A percentile compares a stretch with the other conserved stretches of the same genome.
phyloP scores from a whole-genome alignment of 2,888 invertebrate species.

The Koerneria pararmatus region DNA sequence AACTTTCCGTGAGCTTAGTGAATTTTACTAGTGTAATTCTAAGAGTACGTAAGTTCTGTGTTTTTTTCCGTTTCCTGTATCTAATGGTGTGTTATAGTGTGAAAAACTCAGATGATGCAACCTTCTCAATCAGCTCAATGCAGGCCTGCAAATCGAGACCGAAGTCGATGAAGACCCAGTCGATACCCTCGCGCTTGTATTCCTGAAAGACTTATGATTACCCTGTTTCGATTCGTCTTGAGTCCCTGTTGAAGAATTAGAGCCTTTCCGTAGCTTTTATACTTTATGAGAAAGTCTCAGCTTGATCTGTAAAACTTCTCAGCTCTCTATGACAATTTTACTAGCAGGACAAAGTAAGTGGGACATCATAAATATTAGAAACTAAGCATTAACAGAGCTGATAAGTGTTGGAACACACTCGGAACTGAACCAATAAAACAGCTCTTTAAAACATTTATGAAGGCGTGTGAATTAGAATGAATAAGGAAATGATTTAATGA shows the following conservation, averaged over 20 bases:
- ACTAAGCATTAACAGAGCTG: too few species aligned
- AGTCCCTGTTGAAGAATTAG: constrained; percentile 67
- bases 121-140: constrained; percentile 93
- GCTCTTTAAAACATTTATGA: too few species aligned
- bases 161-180: constrained; percentile 95
- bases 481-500: background rate
- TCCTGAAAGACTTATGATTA: constrained; percentile 24
- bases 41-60: background rate
- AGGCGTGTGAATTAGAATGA: background rate
- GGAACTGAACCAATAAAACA: too few species aligned
- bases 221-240: background rate
- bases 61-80: too few species aligned
- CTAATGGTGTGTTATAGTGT: too few species aligned
- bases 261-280: background rate
- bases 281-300: too few species aligned
- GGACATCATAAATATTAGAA: too few species aligned
- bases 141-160: constrained; percentile 94
- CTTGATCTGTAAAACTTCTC: too few species aligned
- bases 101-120: too few species aligned
- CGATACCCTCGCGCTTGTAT: constrained; percentile 73
- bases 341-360: too few species aligned
- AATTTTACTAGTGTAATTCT: constrained; percentile 8
- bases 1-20: background rate
- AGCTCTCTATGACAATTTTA: too few species aligned
- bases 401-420: too few species aligned